phyloP scores from a whole-genome alignment of 2,888 invertebrate genomes.

The Kryphioiulus occultus region DNA sequence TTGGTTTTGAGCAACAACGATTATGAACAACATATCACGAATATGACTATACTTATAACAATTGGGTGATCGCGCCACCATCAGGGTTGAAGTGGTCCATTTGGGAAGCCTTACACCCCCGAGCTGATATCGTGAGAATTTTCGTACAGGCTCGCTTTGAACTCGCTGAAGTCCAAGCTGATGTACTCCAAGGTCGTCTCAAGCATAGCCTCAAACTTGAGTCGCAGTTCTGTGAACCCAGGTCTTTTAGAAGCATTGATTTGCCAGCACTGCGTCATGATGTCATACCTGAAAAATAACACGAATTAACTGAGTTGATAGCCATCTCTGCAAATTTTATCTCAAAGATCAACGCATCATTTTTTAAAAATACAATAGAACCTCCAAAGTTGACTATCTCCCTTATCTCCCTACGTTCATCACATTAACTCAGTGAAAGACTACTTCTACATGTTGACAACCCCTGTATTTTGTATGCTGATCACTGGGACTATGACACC shows the following conservation, averaged over 20 bases:
- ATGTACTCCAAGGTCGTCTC: constrained; percentile 58
- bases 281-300: constrained; percentile 70
- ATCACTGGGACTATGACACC: no score
- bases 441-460: no score
- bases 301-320: constrained; percentile 58
- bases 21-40: constrained; percentile 18
- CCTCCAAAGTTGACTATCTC: no score
- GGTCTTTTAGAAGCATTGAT: constrained; percentile 74
- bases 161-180: neutral
- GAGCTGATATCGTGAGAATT: neutral
- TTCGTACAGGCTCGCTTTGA: neutral
- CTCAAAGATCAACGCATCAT: no score
- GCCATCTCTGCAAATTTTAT: no score
- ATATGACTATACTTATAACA: neutral
- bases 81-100: neutral
- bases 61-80: no score
- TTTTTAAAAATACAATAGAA: no score
- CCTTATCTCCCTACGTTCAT: no score
- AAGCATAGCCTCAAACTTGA: constrained; percentile 66
- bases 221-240: constrained; percentile 71
- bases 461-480: no score
- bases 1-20: neutral
- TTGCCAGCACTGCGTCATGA: constrained; percentile 81
- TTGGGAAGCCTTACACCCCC: neutral
- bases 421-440: no score